Base-by-base conservation (phyloP, 2,888 invertebrate species). In the Parnassius orleans region DNA sequence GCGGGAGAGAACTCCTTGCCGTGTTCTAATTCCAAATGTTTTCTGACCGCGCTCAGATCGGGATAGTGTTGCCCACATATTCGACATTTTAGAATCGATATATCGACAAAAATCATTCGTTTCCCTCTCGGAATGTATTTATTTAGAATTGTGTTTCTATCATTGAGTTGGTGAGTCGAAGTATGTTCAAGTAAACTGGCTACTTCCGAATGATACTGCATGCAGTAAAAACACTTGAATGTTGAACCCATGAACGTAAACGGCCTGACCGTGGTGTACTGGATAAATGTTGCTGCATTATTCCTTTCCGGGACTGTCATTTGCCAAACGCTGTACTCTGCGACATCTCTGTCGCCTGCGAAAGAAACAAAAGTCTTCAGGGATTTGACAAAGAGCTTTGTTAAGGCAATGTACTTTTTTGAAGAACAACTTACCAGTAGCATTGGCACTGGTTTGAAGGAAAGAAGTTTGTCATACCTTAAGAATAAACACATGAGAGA, bases 161-260 rank as follows among this genome's bases (percentile, higher is more conserved):
- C 73, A 0, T 65, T 63, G 0, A 76, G 54, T 41, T 68, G 62
- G 53, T 86, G 86, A 0, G 69, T 68, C 0, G 61, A 44, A 0
- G 81, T 81, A 61, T 86, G 86, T 11, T 78, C 66, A n/a, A 82
- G 56, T 41, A 86, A 65, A 0, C 64, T 43, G 0, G 65, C 41
- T 0, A 74, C 44, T 7, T 86, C 83, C 0, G 78, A 75, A 60
- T 76, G 69, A 58, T 83, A 80, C 55, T 81, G 72, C 7, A 63
- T 60, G 64, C 86, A 86, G 64, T 70, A 86, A 63, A 86, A 86
- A 63, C 86, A 86, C 72, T 79, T 83, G 57, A 83, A 85, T 55
- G 76, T 78, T 2, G 73, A 78, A 0, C 85, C 85, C 75, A 79
- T 81, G 63, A 79, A 85, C 9, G 75, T 76, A 53, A 86, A 86